A percentile compares a stretch with the other conserved stretches of the same genome.
Conservation (phyloP, 2,113 vertebrate genomes). For the Octodon degus region DNA sequence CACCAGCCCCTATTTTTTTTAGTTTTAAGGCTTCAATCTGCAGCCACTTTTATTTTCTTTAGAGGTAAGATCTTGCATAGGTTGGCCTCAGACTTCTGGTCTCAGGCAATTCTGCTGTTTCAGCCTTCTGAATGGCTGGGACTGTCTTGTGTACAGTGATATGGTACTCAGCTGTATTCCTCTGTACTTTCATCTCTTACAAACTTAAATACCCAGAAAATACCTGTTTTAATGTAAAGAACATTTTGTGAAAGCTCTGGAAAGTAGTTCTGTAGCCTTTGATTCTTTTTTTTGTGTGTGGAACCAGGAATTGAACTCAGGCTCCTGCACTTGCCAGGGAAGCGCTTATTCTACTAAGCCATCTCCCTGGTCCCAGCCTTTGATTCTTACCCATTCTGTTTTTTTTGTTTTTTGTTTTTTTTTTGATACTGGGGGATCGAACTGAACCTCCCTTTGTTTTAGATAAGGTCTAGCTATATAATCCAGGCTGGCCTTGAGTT, state of each 20-base stretch:
- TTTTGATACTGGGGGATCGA: too few relatives aligned
- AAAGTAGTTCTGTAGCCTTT: background rate
- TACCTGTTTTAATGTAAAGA: conserved; percentile 31
- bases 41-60: background rate
- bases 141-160: background rate
- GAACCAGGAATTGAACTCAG: background rate
- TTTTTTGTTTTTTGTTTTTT: too few relatives aligned
- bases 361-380: background rate
- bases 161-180: background rate
- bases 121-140: background rate
- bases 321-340: background rate
- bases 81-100: background rate
- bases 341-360: background rate
- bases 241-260: background rate
- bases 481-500: background rate
- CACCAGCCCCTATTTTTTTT: background rate
- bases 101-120: background rate
- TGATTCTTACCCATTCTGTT: too few relatives aligned
- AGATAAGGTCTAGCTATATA: background rate
- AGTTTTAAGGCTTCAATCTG: background rate
- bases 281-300: background rate
- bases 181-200: conserved; percentile 10
- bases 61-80: background rate
- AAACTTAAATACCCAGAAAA: conserved; percentile 7
- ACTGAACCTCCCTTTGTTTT: background rate